Base-by-base conservation (phyloP, 2,888 invertebrate species). In the Erebia ligea region DNA sequence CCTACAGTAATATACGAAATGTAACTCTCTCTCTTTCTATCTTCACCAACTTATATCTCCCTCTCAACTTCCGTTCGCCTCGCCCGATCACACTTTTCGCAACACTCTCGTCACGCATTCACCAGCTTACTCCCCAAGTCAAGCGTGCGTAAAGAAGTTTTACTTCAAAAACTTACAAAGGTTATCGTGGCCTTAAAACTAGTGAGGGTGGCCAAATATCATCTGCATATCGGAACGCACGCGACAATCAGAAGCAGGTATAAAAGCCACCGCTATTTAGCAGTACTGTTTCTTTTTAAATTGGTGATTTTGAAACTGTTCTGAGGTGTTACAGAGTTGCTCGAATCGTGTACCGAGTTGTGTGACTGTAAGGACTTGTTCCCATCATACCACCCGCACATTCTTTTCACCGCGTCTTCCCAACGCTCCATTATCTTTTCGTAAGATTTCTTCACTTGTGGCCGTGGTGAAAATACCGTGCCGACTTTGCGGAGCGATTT, bases 401-500 rank as follows among this genome's bases (percentile, higher is more conserved):
- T 92, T 6, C 95, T 84, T 54, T 89, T 86, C 0, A 95, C 92
- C 0, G 95, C 95, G 75, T 94, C 90, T 76, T 94, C 94, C 95
- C 95, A 95, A 50, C 94, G 87, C 0, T 81, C 77, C 73, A 95
- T 87, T 0, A 84, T 82, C 1, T 77, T 73, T 45, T 86, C 86
- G 81, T 93, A 93, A 0, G 80, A 67, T 68, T 87, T 86, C 67
- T 83, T 86, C 0, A 88, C 78, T 17, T 91, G 83, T 0, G 84
- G 73, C 0, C 94, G 87, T 0, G 95, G 95, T n/a, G 83, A 81
- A 78, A 98, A 98, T 34, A 95, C 87, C 68, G 88, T 91, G 17
- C 96, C 95, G 13, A 95, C 84, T 80, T 94, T 89, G 25, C 95
- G 94, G 63, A 96, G 87, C 10, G 93, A 81, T 70, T 90, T 87